A percentile compares a stretch with the other conserved stretches of the same genome.
These are phyloP conservation scores for Ormyrus pomaceus DNA, from an alignment of 2,888 invertebrate genomes.

Conservation along the genomic window DNA sequence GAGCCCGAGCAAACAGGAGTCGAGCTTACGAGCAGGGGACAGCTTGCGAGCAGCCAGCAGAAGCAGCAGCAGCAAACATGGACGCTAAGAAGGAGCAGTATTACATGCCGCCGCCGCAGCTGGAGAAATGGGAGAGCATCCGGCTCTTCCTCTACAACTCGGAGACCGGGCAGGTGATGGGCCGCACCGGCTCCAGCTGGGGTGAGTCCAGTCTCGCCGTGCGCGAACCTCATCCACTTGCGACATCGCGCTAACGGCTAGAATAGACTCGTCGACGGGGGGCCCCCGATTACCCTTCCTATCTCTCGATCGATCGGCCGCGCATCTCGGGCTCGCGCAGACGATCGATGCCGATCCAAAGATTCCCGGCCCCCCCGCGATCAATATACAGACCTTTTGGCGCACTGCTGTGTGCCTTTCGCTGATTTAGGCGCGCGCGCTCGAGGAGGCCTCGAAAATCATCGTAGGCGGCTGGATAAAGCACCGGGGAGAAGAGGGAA, in stretches of 20 bases:
- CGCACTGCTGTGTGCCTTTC: neutral
- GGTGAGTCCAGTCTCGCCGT: constrained; percentile 81
- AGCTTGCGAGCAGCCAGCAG: neutral
- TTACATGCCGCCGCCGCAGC: constrained; percentile 84
- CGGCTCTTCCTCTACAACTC: constrained; percentile 93
- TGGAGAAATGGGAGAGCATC: constrained; percentile 91
- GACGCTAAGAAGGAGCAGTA: constrained; percentile 90
- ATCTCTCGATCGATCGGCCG: too few relatives aligned
- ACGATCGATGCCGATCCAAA: too few relatives aligned
- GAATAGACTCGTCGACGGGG: too few relatives aligned
- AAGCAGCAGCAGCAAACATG: constrained; percentile 74
- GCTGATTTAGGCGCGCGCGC: constrained; percentile 13
- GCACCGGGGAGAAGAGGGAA: neutral
- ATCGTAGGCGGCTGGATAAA: too few relatives aligned
- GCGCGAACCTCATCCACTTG: constrained; percentile 21
- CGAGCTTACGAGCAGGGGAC: constrained; percentile 1
- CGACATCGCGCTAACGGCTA: too few relatives aligned
- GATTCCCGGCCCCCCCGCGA: neutral
- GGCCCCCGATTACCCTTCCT: too few relatives aligned
- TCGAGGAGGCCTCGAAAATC: too few relatives aligned
- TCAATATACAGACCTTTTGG: constrained; percentile 2
- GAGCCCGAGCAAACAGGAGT: constrained; percentile 40
- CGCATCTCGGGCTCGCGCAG: neutral
- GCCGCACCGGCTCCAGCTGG: constrained; percentile 95
- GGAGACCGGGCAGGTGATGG: constrained; percentile 93